Conservation (phyloP, 2,888 invertebrate species). For the Cerceris ruficornis region DNA sequence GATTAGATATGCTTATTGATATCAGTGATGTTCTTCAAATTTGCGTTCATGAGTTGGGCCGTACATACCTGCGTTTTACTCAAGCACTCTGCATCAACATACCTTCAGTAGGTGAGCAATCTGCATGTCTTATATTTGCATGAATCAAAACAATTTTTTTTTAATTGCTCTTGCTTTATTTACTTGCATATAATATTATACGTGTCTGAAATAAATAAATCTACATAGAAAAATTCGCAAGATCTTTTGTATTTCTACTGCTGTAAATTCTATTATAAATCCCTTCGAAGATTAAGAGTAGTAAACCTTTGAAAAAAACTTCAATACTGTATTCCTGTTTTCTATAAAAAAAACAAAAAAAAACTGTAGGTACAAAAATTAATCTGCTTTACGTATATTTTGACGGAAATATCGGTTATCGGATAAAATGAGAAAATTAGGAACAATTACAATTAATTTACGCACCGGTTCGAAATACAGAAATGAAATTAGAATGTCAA, state of each 20-base stretch:
- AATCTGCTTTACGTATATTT: too few relatives aligned
- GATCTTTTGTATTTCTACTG: background rate
- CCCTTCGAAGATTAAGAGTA: background rate
- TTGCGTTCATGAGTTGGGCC: constrained; percentile 97
- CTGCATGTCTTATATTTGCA: constrained; percentile 34
- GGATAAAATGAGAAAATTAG: background rate
- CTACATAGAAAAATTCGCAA: background rate
- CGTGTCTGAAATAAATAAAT: background rate
- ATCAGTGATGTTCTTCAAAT: constrained; percentile 98
- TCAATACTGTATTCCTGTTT: background rate
- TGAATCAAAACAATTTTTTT: background rate
- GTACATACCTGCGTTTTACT: constrained; percentile 94
- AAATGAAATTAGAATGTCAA: background rate
- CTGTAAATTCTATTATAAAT: background rate
- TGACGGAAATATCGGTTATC: background rate
- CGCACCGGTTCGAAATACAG: background rate
- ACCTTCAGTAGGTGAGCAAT: constrained; percentile 91
- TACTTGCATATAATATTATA: background rate
- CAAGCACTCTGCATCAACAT: constrained; percentile 95
- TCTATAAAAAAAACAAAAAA: too few relatives aligned
- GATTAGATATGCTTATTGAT: constrained; percentile 94
- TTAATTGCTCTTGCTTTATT: background rate
- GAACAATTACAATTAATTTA: background rate
- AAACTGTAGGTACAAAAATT: too few relatives aligned
- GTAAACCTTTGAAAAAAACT: background rate